Evolutionary conservation across 2,113 vertebrate species (phyloP).

Genomic region (Podarcis cretensis): DNA sequence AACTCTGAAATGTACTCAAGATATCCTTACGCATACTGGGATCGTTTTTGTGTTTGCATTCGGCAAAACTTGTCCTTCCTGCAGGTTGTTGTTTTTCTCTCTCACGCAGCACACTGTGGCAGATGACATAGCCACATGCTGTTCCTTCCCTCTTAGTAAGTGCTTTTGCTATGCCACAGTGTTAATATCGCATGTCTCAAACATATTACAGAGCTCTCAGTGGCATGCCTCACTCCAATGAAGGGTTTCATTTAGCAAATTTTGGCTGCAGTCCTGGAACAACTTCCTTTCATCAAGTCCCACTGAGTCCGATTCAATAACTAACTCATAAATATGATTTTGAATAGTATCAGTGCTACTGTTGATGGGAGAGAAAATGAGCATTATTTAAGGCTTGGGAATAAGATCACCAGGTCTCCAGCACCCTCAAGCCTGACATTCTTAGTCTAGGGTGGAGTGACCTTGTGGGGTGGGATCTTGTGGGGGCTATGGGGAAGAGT

Average conservation of each 20-base stretch:
- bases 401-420: neutral
- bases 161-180: slow-evolving; percentile 23
- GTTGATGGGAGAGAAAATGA: neutral
- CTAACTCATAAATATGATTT: neutral
- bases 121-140: slow-evolving; percentile 27
- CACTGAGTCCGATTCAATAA: neutral
- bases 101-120: neutral
- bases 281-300: slow-evolving; percentile 1
- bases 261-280: slow-evolving; percentile 15
- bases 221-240: slow-evolving; percentile 4
- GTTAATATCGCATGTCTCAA: neutral
- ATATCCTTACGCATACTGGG: neutral
- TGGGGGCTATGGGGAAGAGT: too few relatives aligned
- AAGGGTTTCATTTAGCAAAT: slow-evolving; percentile 2
- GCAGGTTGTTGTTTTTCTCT: slow-evolving; percentile 20
- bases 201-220: slow-evolving; percentile 35
- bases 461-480: neutral
- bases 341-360: neutral
- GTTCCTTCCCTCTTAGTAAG: neutral
- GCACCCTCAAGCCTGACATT: neutral
- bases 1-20: neutral
- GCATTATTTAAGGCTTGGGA: neutral
- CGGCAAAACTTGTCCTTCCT: neutral
- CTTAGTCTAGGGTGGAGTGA: neutral
- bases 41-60: neutral